These are phyloP conservation scores for Maniola jurtina DNA, from an alignment of 1,140 invertebrate genomes.

Conservation along the genomic window DNA sequence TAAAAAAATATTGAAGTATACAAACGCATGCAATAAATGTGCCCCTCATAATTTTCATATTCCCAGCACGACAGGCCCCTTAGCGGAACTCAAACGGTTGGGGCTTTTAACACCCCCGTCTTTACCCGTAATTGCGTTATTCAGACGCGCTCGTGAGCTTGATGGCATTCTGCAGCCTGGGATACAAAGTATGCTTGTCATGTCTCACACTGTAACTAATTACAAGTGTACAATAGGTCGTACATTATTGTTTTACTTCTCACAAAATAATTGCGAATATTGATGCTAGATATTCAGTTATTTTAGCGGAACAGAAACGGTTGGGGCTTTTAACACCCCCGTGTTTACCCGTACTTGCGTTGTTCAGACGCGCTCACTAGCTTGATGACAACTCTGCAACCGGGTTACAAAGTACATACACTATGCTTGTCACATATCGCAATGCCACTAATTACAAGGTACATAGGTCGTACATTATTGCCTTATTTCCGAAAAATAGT, in stretches of 20 bases:
- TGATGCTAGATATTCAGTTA: no score
- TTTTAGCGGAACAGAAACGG: constrained; percentile 16
- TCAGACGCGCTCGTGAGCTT: constrained; percentile 23
- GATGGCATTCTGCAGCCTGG: constrained; percentile 8
- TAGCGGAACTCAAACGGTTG: constrained; percentile 16
- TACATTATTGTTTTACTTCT: no score
- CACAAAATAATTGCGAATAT: no score
- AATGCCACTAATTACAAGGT: constrained; percentile 4
- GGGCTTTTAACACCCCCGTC: constrained; percentile 26
- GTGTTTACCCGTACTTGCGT: constrained; percentile 26
- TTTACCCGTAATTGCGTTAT: constrained; percentile 29
- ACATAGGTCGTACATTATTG: no score
- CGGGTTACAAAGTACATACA: constrained; percentile 5
- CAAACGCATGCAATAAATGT: no score
- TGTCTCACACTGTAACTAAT: constrained; percentile 13
- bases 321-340: constrained; percentile 25
- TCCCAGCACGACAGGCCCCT: neutral
- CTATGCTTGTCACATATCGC: constrained; percentile 12
- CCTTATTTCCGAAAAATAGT: no score
- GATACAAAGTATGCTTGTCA: constrained; percentile 9
- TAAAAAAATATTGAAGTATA: neutral
- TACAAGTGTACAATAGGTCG: constrained; percentile 3
- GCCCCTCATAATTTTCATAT: neutral
- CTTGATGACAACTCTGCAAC: constrained; percentile 8
- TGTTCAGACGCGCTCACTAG: constrained; percentile 27